These are phyloP conservation scores for Anarsia innoxiella DNA, from an alignment of 2,888 invertebrate species.

Conservation along the genomic window DNA sequence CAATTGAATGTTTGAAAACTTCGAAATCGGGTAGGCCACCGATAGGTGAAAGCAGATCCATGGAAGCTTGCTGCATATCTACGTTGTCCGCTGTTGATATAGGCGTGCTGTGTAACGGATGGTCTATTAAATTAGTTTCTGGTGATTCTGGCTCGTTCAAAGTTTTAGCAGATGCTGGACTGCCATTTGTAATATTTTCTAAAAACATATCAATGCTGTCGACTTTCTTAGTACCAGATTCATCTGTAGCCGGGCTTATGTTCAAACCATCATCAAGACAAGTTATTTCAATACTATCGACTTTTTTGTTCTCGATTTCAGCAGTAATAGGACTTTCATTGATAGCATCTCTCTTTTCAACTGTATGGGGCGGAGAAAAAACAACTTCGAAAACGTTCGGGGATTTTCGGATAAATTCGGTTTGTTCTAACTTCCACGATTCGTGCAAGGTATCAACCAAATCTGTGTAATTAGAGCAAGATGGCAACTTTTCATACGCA, in stretches of 20 bases:
- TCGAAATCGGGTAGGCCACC: conserved; percentile 40
- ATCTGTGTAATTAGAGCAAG: conserved; percentile 59
- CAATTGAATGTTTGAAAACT: conserved; percentile 46
- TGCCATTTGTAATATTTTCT: too few species aligned
- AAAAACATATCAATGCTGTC: too few species aligned
- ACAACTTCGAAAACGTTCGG: conserved; percentile 34
- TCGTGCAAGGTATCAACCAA: too few species aligned
- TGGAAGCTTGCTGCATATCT: too few species aligned
- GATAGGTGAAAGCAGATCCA: too few species aligned
- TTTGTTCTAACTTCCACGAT: conserved; percentile 52
- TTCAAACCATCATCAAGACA: conserved; percentile 43
- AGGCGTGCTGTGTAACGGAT: too few species aligned
- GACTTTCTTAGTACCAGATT: conserved; percentile 22
- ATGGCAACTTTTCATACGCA: conserved; percentile 58
- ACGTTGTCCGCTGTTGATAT: too few species aligned
- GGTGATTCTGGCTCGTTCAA: too few species aligned
- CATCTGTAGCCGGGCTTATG: conserved; percentile 14
- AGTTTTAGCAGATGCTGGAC: too few species aligned
- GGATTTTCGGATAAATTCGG: conserved; percentile 52
- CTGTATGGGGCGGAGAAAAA: conserved; percentile 35
- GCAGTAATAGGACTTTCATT: conserved; percentile 33
- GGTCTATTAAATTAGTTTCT: too few species aligned
- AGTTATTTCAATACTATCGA: conserved; percentile 59
- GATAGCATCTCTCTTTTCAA: conserved; percentile 21
- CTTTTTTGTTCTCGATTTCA: conserved; percentile 40